Base-by-base conservation (phyloP, 1,140 invertebrate species). In the Sinella curviseta region DNA sequence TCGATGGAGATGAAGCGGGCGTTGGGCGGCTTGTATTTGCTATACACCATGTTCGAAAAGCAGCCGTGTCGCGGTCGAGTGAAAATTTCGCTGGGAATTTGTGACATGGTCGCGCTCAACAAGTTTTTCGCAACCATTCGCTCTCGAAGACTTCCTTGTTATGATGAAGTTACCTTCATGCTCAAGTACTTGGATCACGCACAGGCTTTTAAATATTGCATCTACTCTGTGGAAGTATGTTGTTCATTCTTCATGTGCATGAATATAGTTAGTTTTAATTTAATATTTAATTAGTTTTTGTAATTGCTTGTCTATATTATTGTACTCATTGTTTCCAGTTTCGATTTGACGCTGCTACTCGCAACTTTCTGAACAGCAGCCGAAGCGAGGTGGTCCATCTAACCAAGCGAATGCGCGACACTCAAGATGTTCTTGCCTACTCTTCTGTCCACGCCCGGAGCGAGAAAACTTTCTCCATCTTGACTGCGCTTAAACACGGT, bases 41-140 rank as follows among this genome's bases (percentile, higher is more conserved):
- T 74, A 0, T 79, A 79, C 55, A 65, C 74, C 20, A 67, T 76
- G 74, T 79, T 67, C 74, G 60, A 24, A 20, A 79, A 79, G 28
- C 78, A 79, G 20, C 74, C 78, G 0, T 20, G 35, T 26, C 28
- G 31, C 28, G 74, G 60, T 4, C 74, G 60, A 20, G 17, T 48
- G n/a, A 76, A 70, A 26, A 79, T 79, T 67, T 54, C 24, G 33
- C 34, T 79, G 55, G 57, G 48, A 26, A 3, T 48, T 12, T 0
- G 28, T 24, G 74, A 79, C 31, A 16, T 70, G 4, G 28, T 31
- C 14, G 26, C 28, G 20, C 1, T 75, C 12, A 1, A 35, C 16
- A 48, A n/a, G 3, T 75, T 75, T 26, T 14, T 17, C 24, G 73
- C 35, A 12, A 14, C 26, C 12, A 70, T 70, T 24, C 30, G 39